A percentile compares a stretch with the other conserved stretches of the same genome.
Evolutionary conservation across 2,113 vertebrate genomes (phyloP).

Genomic region (Rhabdornis inornatus): DNA sequence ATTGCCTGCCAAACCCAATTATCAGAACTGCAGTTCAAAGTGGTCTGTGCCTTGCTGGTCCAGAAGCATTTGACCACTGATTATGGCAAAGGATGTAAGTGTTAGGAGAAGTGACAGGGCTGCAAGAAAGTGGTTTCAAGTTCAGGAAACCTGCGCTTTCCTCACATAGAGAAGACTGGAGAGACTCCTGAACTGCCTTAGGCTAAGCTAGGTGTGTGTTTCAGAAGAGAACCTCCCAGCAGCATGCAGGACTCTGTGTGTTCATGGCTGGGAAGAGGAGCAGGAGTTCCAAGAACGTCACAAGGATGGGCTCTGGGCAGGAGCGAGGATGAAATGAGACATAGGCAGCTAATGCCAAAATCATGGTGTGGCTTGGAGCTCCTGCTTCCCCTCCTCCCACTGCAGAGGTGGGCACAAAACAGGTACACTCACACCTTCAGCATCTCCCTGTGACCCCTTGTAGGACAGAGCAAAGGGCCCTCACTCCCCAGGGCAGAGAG

Average conservation of each 20-base stretch:
- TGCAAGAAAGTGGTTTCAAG: background rate
- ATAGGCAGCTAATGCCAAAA: background rate
- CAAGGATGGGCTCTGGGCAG: background rate
- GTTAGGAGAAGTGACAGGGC: background rate
- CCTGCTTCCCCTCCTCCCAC: background rate
- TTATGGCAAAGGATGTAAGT: background rate
- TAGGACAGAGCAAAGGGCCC: background rate
- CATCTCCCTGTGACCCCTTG: background rate
- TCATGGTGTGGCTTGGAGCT: background rate
- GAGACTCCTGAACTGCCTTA: background rate
- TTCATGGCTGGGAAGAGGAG: background rate
- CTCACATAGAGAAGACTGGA: background rate
- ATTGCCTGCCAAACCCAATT: background rate
- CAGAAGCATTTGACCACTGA: background rate
- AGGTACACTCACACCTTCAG: background rate
- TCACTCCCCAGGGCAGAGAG: background rate
- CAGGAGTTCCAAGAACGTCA: background rate
- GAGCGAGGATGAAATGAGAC: fast-evolving
- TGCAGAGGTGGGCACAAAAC: fast-evolving
- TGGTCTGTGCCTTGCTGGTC: background rate
- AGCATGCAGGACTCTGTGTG: fast-evolving
- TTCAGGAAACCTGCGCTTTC: background rate
- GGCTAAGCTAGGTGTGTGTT: background rate
- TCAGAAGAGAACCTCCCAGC: background rate
- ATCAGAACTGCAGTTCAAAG: background rate